phyloP scores from a whole-genome alignment of 2,797 vertebrate species.

The Pogoniulus pusillus region DNA sequence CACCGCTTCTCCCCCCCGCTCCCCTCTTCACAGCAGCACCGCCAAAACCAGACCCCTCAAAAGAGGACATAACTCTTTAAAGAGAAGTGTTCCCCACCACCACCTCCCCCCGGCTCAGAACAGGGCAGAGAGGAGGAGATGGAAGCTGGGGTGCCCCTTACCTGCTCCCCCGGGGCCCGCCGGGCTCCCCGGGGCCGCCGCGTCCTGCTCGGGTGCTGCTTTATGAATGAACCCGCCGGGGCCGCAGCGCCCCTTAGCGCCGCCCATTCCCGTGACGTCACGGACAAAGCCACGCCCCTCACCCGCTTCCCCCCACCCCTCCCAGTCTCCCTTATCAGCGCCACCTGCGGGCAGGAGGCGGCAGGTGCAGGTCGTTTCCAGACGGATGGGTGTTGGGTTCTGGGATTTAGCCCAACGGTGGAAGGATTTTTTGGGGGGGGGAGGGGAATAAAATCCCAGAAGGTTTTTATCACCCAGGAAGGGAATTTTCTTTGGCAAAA shows the following conservation, averaged over 20 bases:
- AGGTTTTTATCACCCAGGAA: too few relatives aligned
- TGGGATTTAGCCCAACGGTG: background rate
- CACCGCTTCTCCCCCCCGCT: too few relatives aligned
- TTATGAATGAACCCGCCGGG: slow-evolving; percentile 11
- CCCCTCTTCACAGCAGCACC: rapidly evolving
- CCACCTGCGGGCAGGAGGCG: too few relatives aligned
- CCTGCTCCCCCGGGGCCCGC: background rate
- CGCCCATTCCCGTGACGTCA: too few relatives aligned
- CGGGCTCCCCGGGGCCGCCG: background rate
- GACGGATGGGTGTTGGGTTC: too few relatives aligned
- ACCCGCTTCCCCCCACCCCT: too few relatives aligned
- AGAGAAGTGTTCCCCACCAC: too few relatives aligned
- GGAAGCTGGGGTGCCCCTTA: background rate
- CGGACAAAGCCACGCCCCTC: too few relatives aligned
- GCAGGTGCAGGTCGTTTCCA: background rate
- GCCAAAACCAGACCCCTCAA: background rate
- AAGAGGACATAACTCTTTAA: too few relatives aligned
- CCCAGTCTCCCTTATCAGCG: too few relatives aligned
- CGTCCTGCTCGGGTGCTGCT: background rate
- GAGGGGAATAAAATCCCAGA: rapidly evolving
- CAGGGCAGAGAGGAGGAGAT: background rate
- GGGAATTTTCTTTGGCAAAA: background rate
- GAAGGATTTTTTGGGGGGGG: rapidly evolving
- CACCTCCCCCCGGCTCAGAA: background rate
- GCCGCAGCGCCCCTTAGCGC: rapidly evolving